Conservation (phyloP, 2,888 invertebrate species). For the Drosophila testacea region DNA sequence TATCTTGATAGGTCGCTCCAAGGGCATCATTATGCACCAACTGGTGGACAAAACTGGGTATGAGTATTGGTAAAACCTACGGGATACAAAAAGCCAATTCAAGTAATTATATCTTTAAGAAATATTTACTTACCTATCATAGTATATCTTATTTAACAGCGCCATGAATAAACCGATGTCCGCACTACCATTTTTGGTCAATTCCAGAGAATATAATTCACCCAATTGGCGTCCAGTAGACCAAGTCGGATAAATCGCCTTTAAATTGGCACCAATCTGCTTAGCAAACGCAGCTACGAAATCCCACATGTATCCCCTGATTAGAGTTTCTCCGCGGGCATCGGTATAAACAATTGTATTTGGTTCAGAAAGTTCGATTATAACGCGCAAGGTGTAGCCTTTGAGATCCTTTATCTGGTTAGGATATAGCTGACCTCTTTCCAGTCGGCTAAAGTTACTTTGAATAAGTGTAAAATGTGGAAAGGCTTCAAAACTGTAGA, state of each 20-base stretch:
- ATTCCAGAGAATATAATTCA: slow-evolving; percentile 32
- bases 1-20: slow-evolving; percentile 37
- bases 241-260: slow-evolving; percentile 26
- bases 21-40: slow-evolving; percentile 63
- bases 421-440: slow-evolving; percentile 27
- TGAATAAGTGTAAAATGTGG: slow-evolving; percentile 38
- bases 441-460: background rate
- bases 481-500: slow-evolving; percentile 55
- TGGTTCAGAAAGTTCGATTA: slow-evolving; percentile 60
- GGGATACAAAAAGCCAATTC: background rate
- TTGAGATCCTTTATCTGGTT: slow-evolving; percentile 39
- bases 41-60: slow-evolving; percentile 41
- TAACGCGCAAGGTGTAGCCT: slow-evolving; percentile 32
- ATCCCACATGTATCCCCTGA: slow-evolving; percentile 57
- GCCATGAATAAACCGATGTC: slow-evolving; percentile 48
- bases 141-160: background rate
- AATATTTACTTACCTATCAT: slow-evolving; percentile 1
- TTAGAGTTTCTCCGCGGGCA: background rate
- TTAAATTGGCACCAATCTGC: slow-evolving; percentile 34
- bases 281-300: slow-evolving; percentile 44
- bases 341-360: slow-evolving; percentile 37
- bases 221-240: background rate
- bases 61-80: slow-evolving; percentile 36
- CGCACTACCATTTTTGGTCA: slow-evolving; percentile 41
- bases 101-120: too few relatives aligned